Base-by-base conservation (phyloP, 2,888 invertebrate species). In the Drosophila gaucha region DNA sequence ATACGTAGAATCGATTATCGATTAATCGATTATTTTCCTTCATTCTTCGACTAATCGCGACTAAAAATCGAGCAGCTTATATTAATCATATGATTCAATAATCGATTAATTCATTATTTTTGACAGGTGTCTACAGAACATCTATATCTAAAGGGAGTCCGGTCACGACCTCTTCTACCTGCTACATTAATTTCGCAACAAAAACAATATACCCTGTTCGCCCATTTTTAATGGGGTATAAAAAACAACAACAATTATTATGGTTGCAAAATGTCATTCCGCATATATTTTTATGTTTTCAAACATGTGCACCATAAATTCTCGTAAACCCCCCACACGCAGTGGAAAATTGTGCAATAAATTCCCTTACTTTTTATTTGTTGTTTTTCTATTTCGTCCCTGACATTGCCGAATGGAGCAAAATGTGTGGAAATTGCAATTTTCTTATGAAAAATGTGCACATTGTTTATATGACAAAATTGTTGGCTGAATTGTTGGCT, bases 271-370 rank as follows among this genome's bases (percentile, higher is more conserved):
- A 44, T 71, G 67, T 68, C 72, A 58, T 59, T 52, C 43, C 72
- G 64, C 58, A 72, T 67, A 72, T 55, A 58, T 59, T 66, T 68
- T 68, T 54, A 65, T 72, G 64, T 72, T 73, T 72, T 35, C n/a
- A 44, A 73, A 68, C 76, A 80, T 80, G 78, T 83, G 80, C 76
- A 80, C 74, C 47, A 78, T 80, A 70, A 82, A 80, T 65, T 75
- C 52, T 14, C 14, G n/a, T n/a, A n/a, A n/a, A 12, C 31, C 26
- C 14, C 14, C n/a, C 39, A 43, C n/a, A 26, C 18, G 14, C 35
- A 35, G 28, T 20, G n/a, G 18, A 55, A 58, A 39, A 33, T n/a
- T 59, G 16, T 59, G 57, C 59, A 69, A 78, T 78, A 80, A 82
- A 78, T 78, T 80, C 66, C 75, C 78, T 73, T 59, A 52, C 14